Conservation (phyloP, 2,888 invertebrate species). For the Cephonodes hylas region DNA sequence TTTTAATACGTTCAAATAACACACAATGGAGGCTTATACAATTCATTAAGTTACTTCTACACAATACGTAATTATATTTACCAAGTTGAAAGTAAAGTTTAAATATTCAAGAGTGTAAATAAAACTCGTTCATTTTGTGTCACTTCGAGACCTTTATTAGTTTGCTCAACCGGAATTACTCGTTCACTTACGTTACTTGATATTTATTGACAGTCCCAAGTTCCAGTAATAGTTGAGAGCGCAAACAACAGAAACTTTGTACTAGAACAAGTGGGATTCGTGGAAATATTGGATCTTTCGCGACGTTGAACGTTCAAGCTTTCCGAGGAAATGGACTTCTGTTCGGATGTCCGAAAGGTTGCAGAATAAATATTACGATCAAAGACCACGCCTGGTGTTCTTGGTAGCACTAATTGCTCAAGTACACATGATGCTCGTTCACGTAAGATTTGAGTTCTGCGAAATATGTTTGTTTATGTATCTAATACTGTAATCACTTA, state of each 20-base stretch:
- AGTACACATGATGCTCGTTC: constrained; percentile 33
- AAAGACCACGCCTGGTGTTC: constrained; percentile 28
- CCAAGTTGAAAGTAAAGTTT: too few species aligned
- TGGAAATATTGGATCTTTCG: neutral
- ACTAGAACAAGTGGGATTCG: neutral
- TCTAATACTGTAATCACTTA: constrained; percentile 21
- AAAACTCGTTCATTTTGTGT: neutral
- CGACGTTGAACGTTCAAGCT: neutral
- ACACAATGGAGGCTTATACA: too few species aligned
- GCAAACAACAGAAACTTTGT: neutral
- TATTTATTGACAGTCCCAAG: neutral
- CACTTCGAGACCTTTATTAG: neutral
- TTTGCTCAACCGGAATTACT: neutral
- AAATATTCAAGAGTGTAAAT: neutral
- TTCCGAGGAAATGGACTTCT: neutral
- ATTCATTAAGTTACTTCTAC: too few species aligned
- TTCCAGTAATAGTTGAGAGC: neutral
- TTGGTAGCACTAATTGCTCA: constrained; percentile 34
- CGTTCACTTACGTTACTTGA: neutral
- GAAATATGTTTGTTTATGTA: constrained; percentile 28
- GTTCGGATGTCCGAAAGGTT: neutral
- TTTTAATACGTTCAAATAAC: too few species aligned
- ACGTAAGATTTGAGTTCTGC: constrained; percentile 31
- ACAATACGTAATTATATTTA: too few species aligned
- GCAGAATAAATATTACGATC: constrained; percentile 26